These are phyloP conservation scores for Drosophila nigrodunni DNA, from an alignment of 1,140 invertebrate genomes.

Conservation along the genomic window DNA sequence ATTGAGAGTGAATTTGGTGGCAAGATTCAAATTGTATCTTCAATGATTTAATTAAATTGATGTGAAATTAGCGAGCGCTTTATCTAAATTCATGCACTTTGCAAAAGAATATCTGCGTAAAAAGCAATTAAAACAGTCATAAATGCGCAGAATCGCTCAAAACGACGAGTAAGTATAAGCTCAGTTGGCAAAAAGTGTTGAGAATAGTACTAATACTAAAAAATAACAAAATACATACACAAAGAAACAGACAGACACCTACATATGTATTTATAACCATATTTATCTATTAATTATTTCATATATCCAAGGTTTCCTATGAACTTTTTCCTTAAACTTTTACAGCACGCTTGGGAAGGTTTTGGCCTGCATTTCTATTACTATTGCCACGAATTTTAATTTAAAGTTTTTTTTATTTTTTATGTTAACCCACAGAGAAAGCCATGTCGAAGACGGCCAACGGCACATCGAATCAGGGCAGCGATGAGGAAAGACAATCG, in stretches of 20 bases:
- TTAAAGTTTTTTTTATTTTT: constrained; percentile 26
- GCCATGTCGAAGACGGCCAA: constrained; percentile 86
- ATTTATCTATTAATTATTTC: constrained; percentile 17
- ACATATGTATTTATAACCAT: constrained; percentile 8
- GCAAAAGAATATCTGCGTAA: constrained; percentile 48
- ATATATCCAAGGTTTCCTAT: constrained; percentile 49
- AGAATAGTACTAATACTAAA: constrained; percentile 25
- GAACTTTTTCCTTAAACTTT: constrained; percentile 58
- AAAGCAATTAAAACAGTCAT: constrained; percentile 50
- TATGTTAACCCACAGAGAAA: constrained; percentile 87
- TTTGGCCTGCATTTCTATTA: constrained; percentile 38
- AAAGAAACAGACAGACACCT: constrained; percentile 28
- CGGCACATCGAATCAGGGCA: constrained; percentile 85
- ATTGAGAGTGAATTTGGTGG: background rate
- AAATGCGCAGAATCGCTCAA: constrained; percentile 54
- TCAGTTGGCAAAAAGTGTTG: constrained; percentile 26
- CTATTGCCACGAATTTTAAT: constrained; percentile 27
- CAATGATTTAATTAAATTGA: background rate
- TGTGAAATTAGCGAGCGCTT: constrained; percentile 39
- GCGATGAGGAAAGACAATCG: constrained; percentile 86
- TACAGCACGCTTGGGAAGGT: constrained; percentile 81
- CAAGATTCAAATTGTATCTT: background rate
- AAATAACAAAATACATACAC: constrained; percentile 25
- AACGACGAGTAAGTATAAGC: constrained; percentile 73
- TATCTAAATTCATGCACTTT: constrained; percentile 68